These are phyloP conservation scores for Erithacus rubecula DNA, from an alignment of 2,797 vertebrate genomes.

Conservation along the genomic window DNA sequence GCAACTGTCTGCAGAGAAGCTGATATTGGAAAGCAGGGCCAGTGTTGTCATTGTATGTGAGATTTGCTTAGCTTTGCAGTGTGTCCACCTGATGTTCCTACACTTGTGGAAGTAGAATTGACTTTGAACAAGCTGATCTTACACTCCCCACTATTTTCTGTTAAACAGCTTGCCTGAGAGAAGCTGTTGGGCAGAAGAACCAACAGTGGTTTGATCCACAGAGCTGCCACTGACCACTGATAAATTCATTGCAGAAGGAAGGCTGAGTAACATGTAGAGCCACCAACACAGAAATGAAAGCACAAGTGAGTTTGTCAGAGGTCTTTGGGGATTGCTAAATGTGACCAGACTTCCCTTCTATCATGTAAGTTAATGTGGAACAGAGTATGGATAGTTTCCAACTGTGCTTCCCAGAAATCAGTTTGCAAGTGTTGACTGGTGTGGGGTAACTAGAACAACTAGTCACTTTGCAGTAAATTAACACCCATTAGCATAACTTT, in stretches of 20 bases:
- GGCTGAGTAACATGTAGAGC: background rate
- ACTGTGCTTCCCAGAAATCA: background rate
- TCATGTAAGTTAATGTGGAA: background rate
- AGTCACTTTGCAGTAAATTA: background rate
- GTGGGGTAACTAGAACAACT: background rate
- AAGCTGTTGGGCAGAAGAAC: background rate
- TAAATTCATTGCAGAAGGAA: background rate
- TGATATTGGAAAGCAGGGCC: background rate
- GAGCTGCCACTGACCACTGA: background rate
- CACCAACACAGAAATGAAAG: background rate
- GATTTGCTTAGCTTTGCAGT: background rate
- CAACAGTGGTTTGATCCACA: too few species aligned
- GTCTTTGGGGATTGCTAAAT: background rate
- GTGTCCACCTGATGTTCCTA: background rate
- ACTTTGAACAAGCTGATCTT: background rate
- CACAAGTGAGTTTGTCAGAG: background rate
- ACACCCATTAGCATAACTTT: background rate
- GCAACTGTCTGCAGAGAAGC: background rate
- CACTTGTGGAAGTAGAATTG: background rate
- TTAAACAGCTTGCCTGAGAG: background rate
- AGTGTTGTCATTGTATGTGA: background rate
- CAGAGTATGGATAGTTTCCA: background rate
- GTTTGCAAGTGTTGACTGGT: background rate
- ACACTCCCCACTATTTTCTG: accelerated
- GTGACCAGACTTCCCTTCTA: background rate